Conservation (phyloP, 1,140 invertebrate species). For the Achroia grisella region DNA sequence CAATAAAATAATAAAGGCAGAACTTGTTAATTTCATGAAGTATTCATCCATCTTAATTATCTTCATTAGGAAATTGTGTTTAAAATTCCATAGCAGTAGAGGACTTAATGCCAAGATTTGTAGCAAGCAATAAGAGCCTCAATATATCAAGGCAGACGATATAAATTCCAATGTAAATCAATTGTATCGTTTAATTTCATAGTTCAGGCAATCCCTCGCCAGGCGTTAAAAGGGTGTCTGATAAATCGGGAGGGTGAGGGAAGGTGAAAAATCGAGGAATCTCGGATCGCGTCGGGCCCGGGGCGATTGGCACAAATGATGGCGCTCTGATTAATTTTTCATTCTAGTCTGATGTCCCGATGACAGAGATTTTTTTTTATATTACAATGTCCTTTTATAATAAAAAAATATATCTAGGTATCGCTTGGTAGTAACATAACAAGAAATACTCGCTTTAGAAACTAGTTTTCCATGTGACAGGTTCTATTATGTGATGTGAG, state of each 20-base stretch:
- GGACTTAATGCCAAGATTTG: neutral
- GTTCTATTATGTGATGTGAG: too few relatives aligned
- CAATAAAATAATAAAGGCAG: too few relatives aligned
- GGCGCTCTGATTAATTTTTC: slow-evolving; percentile 25
- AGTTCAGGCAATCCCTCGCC: slow-evolving; percentile 24
- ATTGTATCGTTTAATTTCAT: slow-evolving; percentile 45
- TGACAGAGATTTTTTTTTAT: too few relatives aligned
- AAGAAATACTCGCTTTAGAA: too few relatives aligned
- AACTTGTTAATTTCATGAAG: too few relatives aligned
- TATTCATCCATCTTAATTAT: too few relatives aligned
- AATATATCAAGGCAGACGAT: slow-evolving; percentile 23
- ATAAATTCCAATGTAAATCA: slow-evolving; percentile 35
- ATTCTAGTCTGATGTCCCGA: neutral
- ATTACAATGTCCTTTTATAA: too few relatives aligned
- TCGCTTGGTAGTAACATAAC: neutral
- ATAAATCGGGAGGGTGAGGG: slow-evolving; percentile 29
- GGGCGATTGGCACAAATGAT: slow-evolving; percentile 33
- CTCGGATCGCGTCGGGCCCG: slow-evolving; percentile 19
- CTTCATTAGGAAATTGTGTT: too few relatives aligned
- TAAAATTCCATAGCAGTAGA: too few relatives aligned
- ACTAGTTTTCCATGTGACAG: too few relatives aligned
- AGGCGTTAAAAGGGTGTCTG: slow-evolving; percentile 49
- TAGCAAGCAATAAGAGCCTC: slow-evolving; percentile 19
- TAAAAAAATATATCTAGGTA: neutral
- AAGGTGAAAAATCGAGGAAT: slow-evolving; percentile 36